Evolutionary conservation across 1,140 invertebrate genomes (phyloP).

Genomic region (Cylas formicarius): DNA sequence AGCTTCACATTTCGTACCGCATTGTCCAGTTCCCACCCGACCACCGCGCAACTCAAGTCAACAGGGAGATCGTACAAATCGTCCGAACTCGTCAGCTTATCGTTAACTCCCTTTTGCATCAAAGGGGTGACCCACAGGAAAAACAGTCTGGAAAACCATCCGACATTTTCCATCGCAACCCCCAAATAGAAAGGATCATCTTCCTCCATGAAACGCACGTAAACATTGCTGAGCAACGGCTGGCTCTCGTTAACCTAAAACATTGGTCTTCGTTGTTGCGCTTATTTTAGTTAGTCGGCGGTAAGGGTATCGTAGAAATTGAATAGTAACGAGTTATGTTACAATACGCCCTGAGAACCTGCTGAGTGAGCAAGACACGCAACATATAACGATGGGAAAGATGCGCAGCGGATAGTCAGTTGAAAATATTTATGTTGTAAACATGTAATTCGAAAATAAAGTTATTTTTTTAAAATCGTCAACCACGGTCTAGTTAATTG

Average conservation of each 20-base stretch:
- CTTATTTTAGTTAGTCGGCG: too few relatives aligned
- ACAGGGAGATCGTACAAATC: slow-evolving; percentile 83
- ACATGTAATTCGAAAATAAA: too few relatives aligned
- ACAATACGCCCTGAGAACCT: too few relatives aligned
- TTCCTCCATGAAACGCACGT: slow-evolving; percentile 55
- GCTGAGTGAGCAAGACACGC: too few relatives aligned
- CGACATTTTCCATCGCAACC: slow-evolving; percentile 69
- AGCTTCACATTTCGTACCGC: neutral
- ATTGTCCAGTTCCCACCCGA: slow-evolving; percentile 8
- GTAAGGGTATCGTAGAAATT: too few relatives aligned
- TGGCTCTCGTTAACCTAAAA: slow-evolving; percentile 42
- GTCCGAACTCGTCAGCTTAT: slow-evolving; percentile 63
- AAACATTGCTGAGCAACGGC: slow-evolving; percentile 43
- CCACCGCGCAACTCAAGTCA: slow-evolving; percentile 50
- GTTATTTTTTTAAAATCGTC: too few relatives aligned
- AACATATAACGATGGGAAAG: too few relatives aligned
- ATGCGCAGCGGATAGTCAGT: too few relatives aligned
- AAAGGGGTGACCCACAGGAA: slow-evolving; percentile 86
- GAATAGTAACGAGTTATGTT: too few relatives aligned
- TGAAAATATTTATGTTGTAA: too few relatives aligned
- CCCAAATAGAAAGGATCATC: slow-evolving; percentile 64
- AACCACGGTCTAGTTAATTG: too few relatives aligned
- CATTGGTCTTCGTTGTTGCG: too few relatives aligned
- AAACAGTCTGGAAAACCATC: slow-evolving; percentile 63
- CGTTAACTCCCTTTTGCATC: slow-evolving; percentile 71